Evolutionary conservation across 2,888 invertebrate species (phyloP), one percentile per base, ranked within the genome.

Genomic region (Acanthosoma haemorrhoidale): DNA sequence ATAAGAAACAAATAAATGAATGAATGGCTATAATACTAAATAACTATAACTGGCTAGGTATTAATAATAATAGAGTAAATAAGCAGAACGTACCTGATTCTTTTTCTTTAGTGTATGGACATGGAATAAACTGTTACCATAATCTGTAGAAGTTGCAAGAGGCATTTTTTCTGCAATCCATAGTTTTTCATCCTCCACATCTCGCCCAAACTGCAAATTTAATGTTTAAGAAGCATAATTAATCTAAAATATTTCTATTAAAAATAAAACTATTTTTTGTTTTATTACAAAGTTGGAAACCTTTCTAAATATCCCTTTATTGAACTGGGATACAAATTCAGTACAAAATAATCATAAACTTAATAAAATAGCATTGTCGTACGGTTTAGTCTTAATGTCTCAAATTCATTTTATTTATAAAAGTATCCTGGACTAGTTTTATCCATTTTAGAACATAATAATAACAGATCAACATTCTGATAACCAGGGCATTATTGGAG

Each of bases 91-190:
- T 75, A 82, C 82, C 79, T 85, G 95, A 79, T 95, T 96, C 84
- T 99, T 99, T 86, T 99, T 98, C 82, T 96, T 96, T 73, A 99
- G 82, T 84, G 95, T 94, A 79, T 98, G 95, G 0, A 98, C 98
- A 81, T 96, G 96, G 84, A 97, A 96, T 38, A 99, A 83, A n/a
- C 95, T 94, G 81, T 94, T 96, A 68, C 99, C 99, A 78, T 91
- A 94, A 76, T 97, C 95, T 0, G 86, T 86, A 75, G 93, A 94
- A 64, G 88, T 89, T 1, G 97, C 97, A 75, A 93, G 86, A 1
- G 96, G 96, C 89, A 97, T 90, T 81, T 97, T 96, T 80, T 99
- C 99, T 68, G 89, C 88, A 68, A 99, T 92, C 99, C 99, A 99
- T 25, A 98, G 82, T 77, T 97, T 92, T 81, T 99, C 99, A 80